Evolutionary conservation across 2,113 vertebrate species (phyloP).

Genomic region (Cebidichthys violaceus): DNA sequence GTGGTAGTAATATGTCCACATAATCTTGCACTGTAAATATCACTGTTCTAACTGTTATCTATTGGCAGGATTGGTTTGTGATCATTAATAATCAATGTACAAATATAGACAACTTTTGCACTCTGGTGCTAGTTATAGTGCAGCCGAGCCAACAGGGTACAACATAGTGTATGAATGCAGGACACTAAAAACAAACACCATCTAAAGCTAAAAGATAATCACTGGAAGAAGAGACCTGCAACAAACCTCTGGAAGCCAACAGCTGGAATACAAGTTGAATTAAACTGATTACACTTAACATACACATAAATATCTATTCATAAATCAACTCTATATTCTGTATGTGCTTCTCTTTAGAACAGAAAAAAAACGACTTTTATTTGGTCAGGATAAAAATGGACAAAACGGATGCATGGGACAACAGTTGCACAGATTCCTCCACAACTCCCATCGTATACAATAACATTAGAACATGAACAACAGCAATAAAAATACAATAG

Average conservation of each 20-base stretch:
- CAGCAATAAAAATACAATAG: conserved; percentile 75
- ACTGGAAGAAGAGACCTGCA: conserved; percentile 34
- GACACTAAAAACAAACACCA: conserved; percentile 23
- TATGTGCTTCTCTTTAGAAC: conserved; percentile 78
- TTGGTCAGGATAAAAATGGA: conserved; percentile 58
- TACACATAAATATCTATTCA: conserved; percentile 76
- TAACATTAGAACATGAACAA: conserved; percentile 73
- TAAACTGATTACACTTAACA: conserved; percentile 59
- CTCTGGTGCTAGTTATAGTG: conserved; percentile 30
- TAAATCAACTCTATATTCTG: conserved; percentile 71
- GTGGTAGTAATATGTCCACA: conserved; percentile 15
- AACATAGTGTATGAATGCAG: conserved; percentile 37
- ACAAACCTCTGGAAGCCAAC: conserved; percentile 35
- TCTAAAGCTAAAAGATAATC: conserved; percentile 40
- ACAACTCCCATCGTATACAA: conserved; percentile 48
- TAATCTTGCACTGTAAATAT: conserved; percentile 10
- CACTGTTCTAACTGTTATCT: not conserved
- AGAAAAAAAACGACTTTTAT: conserved; percentile 66
- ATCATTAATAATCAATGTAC: conserved; percentile 16
- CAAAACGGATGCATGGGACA: conserved; percentile 44
- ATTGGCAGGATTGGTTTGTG: conserved; percentile 7
- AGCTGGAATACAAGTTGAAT: conserved; percentile 57
- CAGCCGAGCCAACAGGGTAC: conserved; percentile 38
- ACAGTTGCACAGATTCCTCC: conserved; percentile 53
- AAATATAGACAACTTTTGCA: conserved; percentile 30